These are phyloP conservation scores for Hydropotes inermis DNA, from an alignment of 2,113 vertebrate genomes.

Conservation along the genomic window DNA sequence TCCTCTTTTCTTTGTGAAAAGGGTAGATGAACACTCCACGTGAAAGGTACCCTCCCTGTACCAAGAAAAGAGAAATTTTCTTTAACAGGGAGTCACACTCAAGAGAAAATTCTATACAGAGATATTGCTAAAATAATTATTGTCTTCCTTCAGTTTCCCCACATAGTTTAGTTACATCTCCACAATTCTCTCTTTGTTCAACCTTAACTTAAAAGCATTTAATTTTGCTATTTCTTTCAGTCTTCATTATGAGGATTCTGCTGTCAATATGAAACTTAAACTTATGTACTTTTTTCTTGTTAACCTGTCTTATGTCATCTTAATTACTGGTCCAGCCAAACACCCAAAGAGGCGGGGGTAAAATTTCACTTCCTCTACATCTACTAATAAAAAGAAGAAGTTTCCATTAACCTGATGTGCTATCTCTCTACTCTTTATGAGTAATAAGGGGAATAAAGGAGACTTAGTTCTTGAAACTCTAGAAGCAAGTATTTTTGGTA, in stretches of 20 bases:
- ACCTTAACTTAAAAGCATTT: neutral
- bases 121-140: neutral
- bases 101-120: neutral
- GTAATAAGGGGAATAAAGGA: neutral
- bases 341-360: neutral
- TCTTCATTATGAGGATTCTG: neutral
- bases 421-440: neutral
- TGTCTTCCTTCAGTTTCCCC: neutral
- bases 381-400: neutral
- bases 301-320: neutral
- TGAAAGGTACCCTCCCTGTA: neutral
- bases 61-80: neutral
- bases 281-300: neutral
- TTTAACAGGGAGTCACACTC: neutral
- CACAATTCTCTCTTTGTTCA: neutral
- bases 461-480: neutral
- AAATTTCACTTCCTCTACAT: neutral
- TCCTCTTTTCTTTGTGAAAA: neutral
- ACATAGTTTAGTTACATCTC: neutral
- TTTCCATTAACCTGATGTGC: neutral
- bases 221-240: neutral
- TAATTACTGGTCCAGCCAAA: neutral
- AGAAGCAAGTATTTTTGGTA: neutral
- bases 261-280: neutral
- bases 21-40: neutral